A percentile compares a stretch with the other conserved stretches of the same genome.
phyloP scores from a whole-genome alignment of 2,113 vertebrate species.

The Oryzias melastigma region DNA sequence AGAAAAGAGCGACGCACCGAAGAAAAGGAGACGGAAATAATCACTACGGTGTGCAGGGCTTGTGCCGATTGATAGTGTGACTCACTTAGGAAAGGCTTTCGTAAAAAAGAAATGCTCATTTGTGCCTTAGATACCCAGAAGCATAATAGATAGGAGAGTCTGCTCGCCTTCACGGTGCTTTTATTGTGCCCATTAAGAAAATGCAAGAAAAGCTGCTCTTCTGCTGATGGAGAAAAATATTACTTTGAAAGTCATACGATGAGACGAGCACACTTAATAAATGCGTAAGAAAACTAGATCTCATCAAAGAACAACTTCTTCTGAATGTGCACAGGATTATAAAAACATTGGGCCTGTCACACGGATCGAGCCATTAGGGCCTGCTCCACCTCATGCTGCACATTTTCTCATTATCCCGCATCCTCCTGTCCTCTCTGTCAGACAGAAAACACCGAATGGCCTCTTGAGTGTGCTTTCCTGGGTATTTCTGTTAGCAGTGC shows the following conservation, averaged over 20 bases:
- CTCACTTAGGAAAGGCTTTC: slow-evolving; percentile 17
- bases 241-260: slow-evolving; percentile 42
- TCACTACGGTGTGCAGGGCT: background rate
- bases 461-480: slow-evolving; percentile 25
- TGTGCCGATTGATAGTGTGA: slow-evolving; percentile 27
- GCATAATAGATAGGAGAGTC: slow-evolving; percentile 20
- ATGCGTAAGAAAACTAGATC: background rate
- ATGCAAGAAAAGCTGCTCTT: slow-evolving; percentile 28
- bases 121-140: slow-evolving; percentile 21
- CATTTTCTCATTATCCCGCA: slow-evolving; percentile 54
- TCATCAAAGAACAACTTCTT: slow-evolving; percentile 22
- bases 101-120: slow-evolving; percentile 17
- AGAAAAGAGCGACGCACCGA: background rate
- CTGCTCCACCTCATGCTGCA: slow-evolving; percentile 50
- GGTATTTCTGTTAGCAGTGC: slow-evolving; percentile 30
- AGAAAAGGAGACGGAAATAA: background rate
- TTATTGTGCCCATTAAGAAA: slow-evolving; percentile 41
- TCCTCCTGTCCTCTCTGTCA: slow-evolving; percentile 39
- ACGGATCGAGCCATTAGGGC: slow-evolving; percentile 34
- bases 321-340: slow-evolving; percentile 3
- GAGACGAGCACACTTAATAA: background rate
- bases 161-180: slow-evolving; percentile 17
- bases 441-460: slow-evolving; percentile 42
- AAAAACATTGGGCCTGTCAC: slow-evolving; percentile 18
- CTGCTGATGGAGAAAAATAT: slow-evolving; percentile 7